Evolutionary conservation across 2,113 vertebrate genomes (phyloP).

Genomic region (Cottus gobio): DNA sequence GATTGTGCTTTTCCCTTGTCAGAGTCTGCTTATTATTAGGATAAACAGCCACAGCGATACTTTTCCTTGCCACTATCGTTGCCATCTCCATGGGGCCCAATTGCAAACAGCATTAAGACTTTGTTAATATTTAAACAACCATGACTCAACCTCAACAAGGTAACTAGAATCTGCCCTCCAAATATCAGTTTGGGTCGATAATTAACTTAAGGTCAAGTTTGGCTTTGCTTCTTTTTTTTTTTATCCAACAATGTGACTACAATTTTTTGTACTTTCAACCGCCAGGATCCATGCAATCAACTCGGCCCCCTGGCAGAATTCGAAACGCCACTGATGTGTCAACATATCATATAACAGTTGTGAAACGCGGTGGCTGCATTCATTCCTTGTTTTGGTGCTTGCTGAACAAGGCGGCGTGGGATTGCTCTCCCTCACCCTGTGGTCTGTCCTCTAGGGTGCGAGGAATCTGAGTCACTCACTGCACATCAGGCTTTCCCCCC

Average conservation of each 20-base stretch:
- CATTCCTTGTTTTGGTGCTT: conserved; percentile 73
- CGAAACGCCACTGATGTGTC: conserved; percentile 68
- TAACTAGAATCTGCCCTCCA: conserved; percentile 57
- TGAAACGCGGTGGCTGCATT: conserved; percentile 70
- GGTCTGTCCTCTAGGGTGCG: conserved; percentile 75
- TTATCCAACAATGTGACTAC: conserved; percentile 39
- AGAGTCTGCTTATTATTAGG: neutral
- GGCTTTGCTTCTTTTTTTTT: neutral
- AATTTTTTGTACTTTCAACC: conserved; percentile 48
- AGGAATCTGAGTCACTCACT: conserved; percentile 74
- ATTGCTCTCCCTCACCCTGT: conserved; percentile 78
- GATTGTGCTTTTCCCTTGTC: neutral
- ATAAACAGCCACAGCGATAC: neutral
- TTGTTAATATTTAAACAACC: conserved; percentile 81
- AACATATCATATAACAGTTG: conserved; percentile 74
- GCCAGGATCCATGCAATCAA: conserved; percentile 57
- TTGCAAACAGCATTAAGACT: conserved; percentile 62
- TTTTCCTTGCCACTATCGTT: conserved; percentile 13
- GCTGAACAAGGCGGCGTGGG: conserved; percentile 80
- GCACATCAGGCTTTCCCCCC: conserved; percentile 67
- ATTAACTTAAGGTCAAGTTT: conserved; percentile 72
- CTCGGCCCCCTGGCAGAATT: conserved; percentile 65
- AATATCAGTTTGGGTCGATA: conserved; percentile 67
- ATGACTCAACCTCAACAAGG: conserved; percentile 60
- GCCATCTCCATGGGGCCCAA: conserved; percentile 41